Percentiles rank a stretch among this genome's conserved stretches.
Evolutionary conservation across 2,113 vertebrate genomes (phyloP).

Genomic region (Nycticebus coucang): DNA sequence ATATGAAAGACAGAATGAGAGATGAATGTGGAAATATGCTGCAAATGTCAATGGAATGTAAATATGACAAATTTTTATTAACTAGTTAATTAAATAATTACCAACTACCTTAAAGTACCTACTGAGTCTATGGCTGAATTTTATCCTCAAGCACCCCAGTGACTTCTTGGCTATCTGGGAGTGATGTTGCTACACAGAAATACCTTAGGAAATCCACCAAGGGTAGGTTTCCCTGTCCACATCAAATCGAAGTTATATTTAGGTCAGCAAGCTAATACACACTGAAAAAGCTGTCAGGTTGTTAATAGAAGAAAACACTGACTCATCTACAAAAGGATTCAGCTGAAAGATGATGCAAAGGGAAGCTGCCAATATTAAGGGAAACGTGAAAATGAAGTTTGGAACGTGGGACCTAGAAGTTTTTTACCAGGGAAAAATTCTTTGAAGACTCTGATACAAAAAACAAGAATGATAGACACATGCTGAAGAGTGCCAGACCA

Average conservation of each 20-base stretch:
- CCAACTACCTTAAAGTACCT: not conserved
- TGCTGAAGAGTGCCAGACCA: not conserved
- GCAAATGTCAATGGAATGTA: not conserved
- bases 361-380: constrained; percentile 26
- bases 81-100: not conserved
- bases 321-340: constrained; percentile 59
- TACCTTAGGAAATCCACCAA: not conserved
- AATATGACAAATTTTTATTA: not conserved
- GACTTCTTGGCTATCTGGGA: not conserved
- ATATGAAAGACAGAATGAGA: not conserved
- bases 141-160: not conserved
- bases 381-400: constrained; percentile 43
- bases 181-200: not conserved
- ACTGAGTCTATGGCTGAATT: not conserved
- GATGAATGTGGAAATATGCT: not conserved
- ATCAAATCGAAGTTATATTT: constrained; percentile 59
- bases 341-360: constrained; percentile 54
- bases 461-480: constrained; percentile 22
- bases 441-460: constrained; percentile 48
- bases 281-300: constrained; percentile 55
- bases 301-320: constrained; percentile 62
- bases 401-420: not conserved
- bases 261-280: constrained; percentile 31
- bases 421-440: not conserved
- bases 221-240: constrained; percentile 39